Base-by-base conservation (phyloP, 2,888 invertebrate genomes). In the Diarsia dahlii region DNA sequence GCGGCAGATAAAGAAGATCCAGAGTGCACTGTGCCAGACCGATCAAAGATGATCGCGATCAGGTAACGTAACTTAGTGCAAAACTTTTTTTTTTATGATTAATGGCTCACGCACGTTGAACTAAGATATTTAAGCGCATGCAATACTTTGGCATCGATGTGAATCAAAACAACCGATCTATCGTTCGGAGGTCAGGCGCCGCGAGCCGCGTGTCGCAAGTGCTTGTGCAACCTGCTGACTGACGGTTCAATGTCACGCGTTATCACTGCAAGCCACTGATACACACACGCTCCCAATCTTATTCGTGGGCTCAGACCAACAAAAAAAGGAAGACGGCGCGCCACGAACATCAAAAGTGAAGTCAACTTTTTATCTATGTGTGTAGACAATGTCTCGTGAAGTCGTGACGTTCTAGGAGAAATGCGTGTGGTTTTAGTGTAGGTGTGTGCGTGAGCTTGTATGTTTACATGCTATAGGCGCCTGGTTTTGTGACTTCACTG, bases 171-270 rank as follows among this genome's bases (percentile, higher is more conserved):
- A 45, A 58, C 23, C 58, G 48, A 60, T 52, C 56, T 3, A 50
- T 46, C 34, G 45, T 18, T 4, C 65, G 72, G 77, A 84, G 86
- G 86, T 74, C 78, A 62, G 64, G 50, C 73, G 52, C 48, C 50
- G 76, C 75, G 64, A 75, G 62, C 50, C 70, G 62, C 50, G 45
- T 74, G 71, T 74, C 78, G 58, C 46, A 69, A 71, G 56, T 39
- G 45, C 72, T 85, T 76, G 81, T 76, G 84, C 82, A 79, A 86
- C 66, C 23, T 39, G 34, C 46, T 63, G 76, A 78, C 68, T 65
- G 81, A 69, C 81, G 63, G 71, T 56, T 75, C 86, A 86, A 82
- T 88, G 84, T 81, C 84, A 69, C 45, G 50, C 56, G 48, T 70
- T 85, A 85, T 83, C 84, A 48, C 60, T 67, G 62, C 69, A 28